Percentiles rank a stretch among this genome's conserved stretches.
Conservation (phyloP, 2,888 invertebrate species). For the Drosophila paramelanica region DNA sequence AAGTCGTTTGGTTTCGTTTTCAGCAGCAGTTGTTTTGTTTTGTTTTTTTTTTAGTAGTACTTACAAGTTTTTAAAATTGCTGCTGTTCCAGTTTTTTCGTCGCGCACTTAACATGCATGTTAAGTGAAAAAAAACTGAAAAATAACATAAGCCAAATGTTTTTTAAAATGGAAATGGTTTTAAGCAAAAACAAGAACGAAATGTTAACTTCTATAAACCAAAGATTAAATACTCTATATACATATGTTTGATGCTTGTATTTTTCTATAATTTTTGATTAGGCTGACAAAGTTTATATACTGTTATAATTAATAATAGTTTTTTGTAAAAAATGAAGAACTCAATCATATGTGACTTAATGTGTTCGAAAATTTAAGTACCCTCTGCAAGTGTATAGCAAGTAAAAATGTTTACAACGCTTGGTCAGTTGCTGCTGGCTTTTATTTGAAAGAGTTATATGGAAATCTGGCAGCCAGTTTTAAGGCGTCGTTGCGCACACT, state of each 20-base stretch:
- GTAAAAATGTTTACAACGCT: slow-evolving; percentile 49
- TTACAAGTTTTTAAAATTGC: slow-evolving; percentile 54
- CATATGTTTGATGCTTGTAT: too few relatives aligned
- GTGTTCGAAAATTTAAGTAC: not conserved
- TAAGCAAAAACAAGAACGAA: slow-evolving; percentile 55
- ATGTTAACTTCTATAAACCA: not conserved
- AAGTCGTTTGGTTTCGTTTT: slow-evolving; percentile 42
- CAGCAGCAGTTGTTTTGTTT: slow-evolving; percentile 12
- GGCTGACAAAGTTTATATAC: too few relatives aligned
- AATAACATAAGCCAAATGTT: slow-evolving; percentile 43
- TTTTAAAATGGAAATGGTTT: slow-evolving; percentile 62
- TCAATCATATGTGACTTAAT: too few relatives aligned
- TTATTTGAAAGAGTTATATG: slow-evolving; percentile 63
- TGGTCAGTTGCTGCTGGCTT: slow-evolving; percentile 52
- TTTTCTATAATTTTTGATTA: too few relatives aligned
- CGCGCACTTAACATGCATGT: slow-evolving; percentile 56
- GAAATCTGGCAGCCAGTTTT: slow-evolving; percentile 60
- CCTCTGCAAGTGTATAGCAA: not conserved
- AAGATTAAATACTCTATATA: not conserved
- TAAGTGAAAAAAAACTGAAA: slow-evolving; percentile 32
- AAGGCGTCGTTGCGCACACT: slow-evolving; percentile 65
- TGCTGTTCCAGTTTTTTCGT: slow-evolving; percentile 59
- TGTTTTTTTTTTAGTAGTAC: slow-evolving; percentile 35
- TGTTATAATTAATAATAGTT: too few relatives aligned
- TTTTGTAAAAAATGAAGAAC: too few relatives aligned